These are phyloP conservation scores for Parambassis ranga DNA, from an alignment of 2,797 vertebrate genomes.

Conservation along the genomic window DNA sequence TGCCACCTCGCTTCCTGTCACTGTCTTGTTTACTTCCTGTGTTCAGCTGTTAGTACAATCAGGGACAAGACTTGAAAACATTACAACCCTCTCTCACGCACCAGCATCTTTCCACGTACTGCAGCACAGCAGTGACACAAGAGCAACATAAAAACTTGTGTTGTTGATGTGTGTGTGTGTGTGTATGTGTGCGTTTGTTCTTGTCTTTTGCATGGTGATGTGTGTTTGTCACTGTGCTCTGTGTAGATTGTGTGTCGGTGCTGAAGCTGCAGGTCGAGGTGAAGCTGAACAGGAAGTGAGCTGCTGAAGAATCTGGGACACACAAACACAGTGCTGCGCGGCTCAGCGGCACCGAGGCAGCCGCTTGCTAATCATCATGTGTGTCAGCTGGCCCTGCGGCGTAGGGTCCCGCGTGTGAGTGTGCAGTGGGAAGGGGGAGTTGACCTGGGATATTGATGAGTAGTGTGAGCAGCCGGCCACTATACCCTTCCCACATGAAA, in stretches of 20 bases:
- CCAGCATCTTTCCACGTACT: too few relatives aligned
- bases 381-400: neutral
- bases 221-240: neutral
- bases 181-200: too few relatives aligned
- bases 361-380: neutral
- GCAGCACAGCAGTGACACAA: too few relatives aligned
- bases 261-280: conserved; percentile 22
- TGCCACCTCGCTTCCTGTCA: too few relatives aligned
- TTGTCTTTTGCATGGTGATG: neutral
- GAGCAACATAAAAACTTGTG: too few relatives aligned
- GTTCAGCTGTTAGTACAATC: too few relatives aligned
- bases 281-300: conserved; percentile 32
- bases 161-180: neutral
- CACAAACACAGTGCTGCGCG: conserved; percentile 3
- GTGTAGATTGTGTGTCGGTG: neutral
- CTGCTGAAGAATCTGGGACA: conserved; percentile 21
- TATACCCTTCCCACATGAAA: conserved; percentile 17
- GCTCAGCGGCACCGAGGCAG: conserved; percentile 44
- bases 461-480: neutral
- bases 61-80: too few relatives aligned
- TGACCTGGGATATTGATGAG: neutral
- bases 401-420: neutral
- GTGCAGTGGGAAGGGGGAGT: neutral
- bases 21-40: too few relatives aligned
- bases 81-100: too few relatives aligned